Percentiles rank a stretch among this genome's conserved stretches.
Evolutionary conservation across 92 coral and sea anemone genomes (phyloP).

Genomic region (Scolanthus callimorphus): DNA sequence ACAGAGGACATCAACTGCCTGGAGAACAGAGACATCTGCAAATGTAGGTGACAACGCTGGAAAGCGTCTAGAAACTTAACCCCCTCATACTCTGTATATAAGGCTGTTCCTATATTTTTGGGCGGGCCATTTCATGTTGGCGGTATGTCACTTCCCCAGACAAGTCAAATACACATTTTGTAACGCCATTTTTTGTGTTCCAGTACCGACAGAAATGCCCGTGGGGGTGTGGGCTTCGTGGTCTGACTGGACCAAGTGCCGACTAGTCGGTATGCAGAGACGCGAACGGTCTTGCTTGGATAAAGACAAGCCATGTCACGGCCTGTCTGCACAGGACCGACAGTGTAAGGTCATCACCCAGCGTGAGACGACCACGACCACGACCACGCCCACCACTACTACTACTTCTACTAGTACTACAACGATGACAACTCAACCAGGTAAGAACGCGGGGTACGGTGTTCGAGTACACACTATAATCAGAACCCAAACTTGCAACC

Average conservation of each 20-base stretch:
- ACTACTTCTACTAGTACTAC: slow-evolving; percentile 1
- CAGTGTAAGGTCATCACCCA: slow-evolving; percentile 12
- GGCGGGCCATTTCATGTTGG: too few species aligned
- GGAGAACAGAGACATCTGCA: slow-evolving; percentile 35
- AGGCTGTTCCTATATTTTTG: too few species aligned
- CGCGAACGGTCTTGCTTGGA: slow-evolving; percentile 34
- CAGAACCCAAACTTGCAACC: too few species aligned
- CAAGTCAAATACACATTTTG: too few species aligned
- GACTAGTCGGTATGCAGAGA: slow-evolving; percentile 33
- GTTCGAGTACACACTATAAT: too few species aligned
- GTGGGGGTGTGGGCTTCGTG: slow-evolving; percentile 45
- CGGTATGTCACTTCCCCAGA: background rate
- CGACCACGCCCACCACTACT: slow-evolving; percentile 9
- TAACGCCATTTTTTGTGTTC: too few species aligned
- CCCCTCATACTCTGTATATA: too few species aligned
- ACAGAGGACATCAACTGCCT: slow-evolving; percentile 57
- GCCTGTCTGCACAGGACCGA: slow-evolving; percentile 17
- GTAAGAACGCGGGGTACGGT: too few species aligned
- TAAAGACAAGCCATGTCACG: slow-evolving; percentile 38
- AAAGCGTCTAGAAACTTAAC: too few species aligned
- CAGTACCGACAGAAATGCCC: slow-evolving; percentile 13
- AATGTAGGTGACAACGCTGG: slow-evolving; percentile 39
- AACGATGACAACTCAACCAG: background rate
- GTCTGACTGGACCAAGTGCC: slow-evolving; percentile 47
- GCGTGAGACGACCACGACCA: background rate